Evolutionary conservation across 2,113 vertebrate species (phyloP), one percentile per base, ranked within the genome.

Genomic region (Dasyprocta punctata): DNA sequence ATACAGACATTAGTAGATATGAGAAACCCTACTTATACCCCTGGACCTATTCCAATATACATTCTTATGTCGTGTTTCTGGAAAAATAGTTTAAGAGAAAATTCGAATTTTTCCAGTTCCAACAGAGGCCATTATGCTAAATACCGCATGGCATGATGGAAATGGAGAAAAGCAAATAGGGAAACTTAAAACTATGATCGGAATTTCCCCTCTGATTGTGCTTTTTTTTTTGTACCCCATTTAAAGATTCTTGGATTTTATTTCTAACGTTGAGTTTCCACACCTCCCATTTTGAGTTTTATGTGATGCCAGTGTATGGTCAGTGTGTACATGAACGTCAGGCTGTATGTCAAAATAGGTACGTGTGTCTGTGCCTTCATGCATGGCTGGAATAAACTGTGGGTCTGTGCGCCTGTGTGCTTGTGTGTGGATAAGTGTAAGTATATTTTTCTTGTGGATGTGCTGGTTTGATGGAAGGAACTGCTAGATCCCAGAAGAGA

Each of bases 401-500:
- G 81, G 54, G 28, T 78, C 77, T 92, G 60, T 82, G 83, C 41
- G 47, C 2, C 0, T 10, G 54, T 5, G 24, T 87, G 16, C 83
- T 1, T 19, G 83, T 94, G 69, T 75, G 41, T 49, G 36, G 33
- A 9, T 28, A 78, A 83, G 17, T 44, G 2, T 71, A 33, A 52
- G 26, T 86, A 26, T 92, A 60, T 92, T 90, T 95, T 88, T 87
- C 60, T 86, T 96, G 58, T 75, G 85, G 78, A 84, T 77, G 33
- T 44, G 36, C 86, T 87, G 49, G 41, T 85, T 96, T 86, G 85
- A 85, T 47, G 58, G 67, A 94, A 88, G n/a, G 61, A 73, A 61
- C 61, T 93, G 96, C 96, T 81, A 95, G 90, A 63, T 89, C 87
- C 85, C 89, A 96, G 83, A 97, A 97, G 93, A 97, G 77, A 83